Conservation (phyloP, 2,797 vertebrate species). For the Gymnoscopelus braueri region DNA sequence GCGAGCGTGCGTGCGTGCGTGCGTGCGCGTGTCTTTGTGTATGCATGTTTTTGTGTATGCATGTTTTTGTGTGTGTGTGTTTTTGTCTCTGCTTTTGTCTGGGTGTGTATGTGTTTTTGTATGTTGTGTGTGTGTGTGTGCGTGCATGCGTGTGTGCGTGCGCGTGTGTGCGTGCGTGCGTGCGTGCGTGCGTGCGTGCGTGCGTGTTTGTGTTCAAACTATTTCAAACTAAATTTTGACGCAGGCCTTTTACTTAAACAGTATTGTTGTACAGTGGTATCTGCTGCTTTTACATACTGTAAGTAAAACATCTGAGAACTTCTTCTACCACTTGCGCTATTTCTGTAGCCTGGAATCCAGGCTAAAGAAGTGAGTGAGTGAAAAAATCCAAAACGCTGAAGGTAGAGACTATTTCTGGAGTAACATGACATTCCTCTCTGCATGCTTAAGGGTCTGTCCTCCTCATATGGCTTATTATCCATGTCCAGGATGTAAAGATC, state of each 20-base stretch:
- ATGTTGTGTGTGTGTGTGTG: not conserved
- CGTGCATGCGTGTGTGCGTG: not conserved
- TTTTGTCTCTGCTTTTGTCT: too few species aligned
- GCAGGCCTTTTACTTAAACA: not conserved
- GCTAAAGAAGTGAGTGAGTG: too few species aligned
- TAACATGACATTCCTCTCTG: slow-evolving; percentile 2
- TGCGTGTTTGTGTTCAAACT: not conserved
- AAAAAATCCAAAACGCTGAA: too few species aligned
- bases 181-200: not conserved
- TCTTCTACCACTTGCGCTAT: too few species aligned
- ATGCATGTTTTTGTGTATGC: not conserved
- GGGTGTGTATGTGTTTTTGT: not conserved
- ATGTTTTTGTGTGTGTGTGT: not conserved
- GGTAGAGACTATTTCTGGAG: slow-evolving; percentile 6
- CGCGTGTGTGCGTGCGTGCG: not conserved
- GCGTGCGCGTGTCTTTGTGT: too few species aligned
- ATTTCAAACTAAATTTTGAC: too few species aligned
- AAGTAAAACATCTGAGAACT: too few species aligned
- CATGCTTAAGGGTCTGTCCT: slow-evolving; percentile 10
- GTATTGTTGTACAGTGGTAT: not conserved
- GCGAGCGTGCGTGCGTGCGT: not conserved
- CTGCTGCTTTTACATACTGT: too few species aligned
- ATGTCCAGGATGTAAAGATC: slow-evolving; percentile 9
- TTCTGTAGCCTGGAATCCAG: too few species aligned
- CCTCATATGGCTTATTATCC: slow-evolving; percentile 10